phyloP scores from a whole-genome alignment of 2,113 vertebrate genomes.

The Mixornis gularis region DNA sequence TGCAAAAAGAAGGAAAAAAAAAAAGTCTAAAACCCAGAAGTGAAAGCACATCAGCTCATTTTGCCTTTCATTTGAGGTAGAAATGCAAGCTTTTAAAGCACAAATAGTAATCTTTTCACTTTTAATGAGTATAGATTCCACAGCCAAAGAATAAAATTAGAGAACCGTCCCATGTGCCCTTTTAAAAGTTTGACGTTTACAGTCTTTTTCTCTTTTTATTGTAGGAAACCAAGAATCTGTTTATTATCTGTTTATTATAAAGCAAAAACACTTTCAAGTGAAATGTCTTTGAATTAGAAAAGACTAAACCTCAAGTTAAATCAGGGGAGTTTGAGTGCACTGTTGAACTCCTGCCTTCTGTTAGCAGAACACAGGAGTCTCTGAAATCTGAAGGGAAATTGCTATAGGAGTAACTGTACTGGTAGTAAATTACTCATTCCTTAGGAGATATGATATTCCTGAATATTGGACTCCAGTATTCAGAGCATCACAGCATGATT shows the following conservation, averaged over 20 bases:
- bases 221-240: constrained; percentile 42
- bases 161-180: constrained; percentile 7
- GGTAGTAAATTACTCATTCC: not conserved
- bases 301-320: not conserved
- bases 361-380: not conserved
- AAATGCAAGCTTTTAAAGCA: not conserved
- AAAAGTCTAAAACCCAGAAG: not conserved
- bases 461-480: not conserved
- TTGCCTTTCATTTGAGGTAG: not conserved
- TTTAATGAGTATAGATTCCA: constrained; percentile 38
- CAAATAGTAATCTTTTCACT: constrained; percentile 1
- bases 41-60: not conserved
- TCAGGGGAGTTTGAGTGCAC: not conserved
- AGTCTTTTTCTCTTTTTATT: constrained; percentile 36
- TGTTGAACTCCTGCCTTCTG: not conserved
- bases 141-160: constrained; percentile 35
- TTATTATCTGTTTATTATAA: constrained; percentile 60
- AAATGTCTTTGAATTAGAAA: not conserved
- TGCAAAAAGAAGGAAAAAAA: not conserved
- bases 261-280: constrained; percentile 9
- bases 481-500: not conserved
- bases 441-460: not conserved
- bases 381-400: not conserved
- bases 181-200: constrained; percentile 19
- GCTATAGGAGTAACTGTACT: not conserved